Base-by-base conservation (phyloP, 2,888 invertebrate genomes). In the Eupithecia abbreviata region DNA sequence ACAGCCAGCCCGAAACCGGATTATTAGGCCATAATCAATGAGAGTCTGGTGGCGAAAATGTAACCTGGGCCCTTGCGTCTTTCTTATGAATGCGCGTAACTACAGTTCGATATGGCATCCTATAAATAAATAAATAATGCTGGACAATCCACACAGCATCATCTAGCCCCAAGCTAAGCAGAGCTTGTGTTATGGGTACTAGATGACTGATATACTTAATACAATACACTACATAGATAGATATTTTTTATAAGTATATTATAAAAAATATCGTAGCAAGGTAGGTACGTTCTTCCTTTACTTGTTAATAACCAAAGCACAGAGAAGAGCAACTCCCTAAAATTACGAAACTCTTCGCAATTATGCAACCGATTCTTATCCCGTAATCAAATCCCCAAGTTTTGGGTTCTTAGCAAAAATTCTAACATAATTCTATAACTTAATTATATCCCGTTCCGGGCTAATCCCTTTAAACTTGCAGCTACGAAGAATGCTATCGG, bases 401-500 rank as follows among this genome's bases (percentile, higher is more conserved):
- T 79, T 43, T 77, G 49, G 67, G 72, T 49, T 41, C 70, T 72
- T 77, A 78, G 74, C 79, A 82, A 82, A 81, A 82, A 80, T 79
- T 80, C 73, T 79, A 73, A 81, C 79, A 82, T 81, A 80, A 81
- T 82, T 81, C 81, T 76, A 81, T 81, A 81, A 81, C 80, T 80
- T 77, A 78, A 82, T 82, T 82, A 82, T 77, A 77, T 70, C 77
- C 78, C 79, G 77, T 76, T 75, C 76, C 75, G 49, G 78, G 78
- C 81, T 86, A 87, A 87, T 87, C 87, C 84, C 81, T 82, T 88
- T 85, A 85, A 87, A 84, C 83, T 82, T 84, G 83, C 82, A 83
- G 82, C 85, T 79, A 82, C 84, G 83, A 86, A 87, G 88, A 89
- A 87, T 86, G 82, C 85, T 88, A 89, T 89, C 83, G 81, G 81